These are phyloP conservation scores for Atherix ibis DNA, from an alignment of 2,888 invertebrate genomes.

Conservation along the genomic window DNA sequence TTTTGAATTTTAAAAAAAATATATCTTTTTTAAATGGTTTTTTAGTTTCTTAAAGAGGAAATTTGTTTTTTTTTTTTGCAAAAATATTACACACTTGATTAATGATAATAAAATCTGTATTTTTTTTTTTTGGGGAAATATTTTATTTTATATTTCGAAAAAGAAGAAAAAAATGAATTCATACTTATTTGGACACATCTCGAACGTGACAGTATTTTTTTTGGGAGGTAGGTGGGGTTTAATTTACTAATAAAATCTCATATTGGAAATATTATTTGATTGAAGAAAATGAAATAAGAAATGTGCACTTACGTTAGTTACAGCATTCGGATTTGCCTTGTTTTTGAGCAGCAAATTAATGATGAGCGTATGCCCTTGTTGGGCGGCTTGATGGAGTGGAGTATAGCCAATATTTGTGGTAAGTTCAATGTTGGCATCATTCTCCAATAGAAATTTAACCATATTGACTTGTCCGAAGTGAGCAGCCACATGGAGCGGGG, in stretches of 20 bases:
- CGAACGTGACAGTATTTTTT: no score
- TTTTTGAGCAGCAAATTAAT: slow-evolving; percentile 82
- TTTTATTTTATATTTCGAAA: no score
- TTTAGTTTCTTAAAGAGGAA: no score
- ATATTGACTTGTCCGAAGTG: slow-evolving; percentile 92
- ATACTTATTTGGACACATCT: no score
- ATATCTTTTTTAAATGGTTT: no score
- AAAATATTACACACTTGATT: no score
- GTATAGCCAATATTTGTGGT: slow-evolving; percentile 73
- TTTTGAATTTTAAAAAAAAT: no score
- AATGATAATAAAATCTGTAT: no score
- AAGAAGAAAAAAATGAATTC: neutral
- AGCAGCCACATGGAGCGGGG: slow-evolving; percentile 90
- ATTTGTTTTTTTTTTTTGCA: no score
- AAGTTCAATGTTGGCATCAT: slow-evolving; percentile 74
- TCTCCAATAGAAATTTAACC: slow-evolving; percentile 75
- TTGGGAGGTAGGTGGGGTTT: no score
- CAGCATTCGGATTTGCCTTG: slow-evolving; percentile 86
- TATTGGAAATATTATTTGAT: slow-evolving; percentile 1
- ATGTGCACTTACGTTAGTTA: slow-evolving; percentile 68
- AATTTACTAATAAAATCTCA: no score
- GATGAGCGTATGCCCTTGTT: slow-evolving; percentile 93
- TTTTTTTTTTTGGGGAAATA: no score
- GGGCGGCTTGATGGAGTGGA: slow-evolving; percentile 94
- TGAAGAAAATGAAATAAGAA: slow-evolving; percentile 2